phyloP scores from a whole-genome alignment of 2,888 invertebrate genomes.

The Lumbricus terrestris region DNA sequence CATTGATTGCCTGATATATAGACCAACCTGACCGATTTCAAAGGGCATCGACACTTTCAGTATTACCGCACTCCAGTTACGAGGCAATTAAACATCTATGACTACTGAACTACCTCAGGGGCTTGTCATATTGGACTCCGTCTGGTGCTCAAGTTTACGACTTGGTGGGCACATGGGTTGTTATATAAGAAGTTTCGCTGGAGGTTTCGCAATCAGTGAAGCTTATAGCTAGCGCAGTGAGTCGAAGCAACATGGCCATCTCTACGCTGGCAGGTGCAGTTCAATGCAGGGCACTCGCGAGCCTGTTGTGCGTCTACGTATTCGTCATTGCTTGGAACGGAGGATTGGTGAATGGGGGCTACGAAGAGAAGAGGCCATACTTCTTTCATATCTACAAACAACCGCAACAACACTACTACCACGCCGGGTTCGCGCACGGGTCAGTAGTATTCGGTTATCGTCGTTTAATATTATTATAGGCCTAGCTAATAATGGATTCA shows the following conservation, averaged over 20 bases:
- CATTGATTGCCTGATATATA: background rate
- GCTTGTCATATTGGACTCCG: too few relatives aligned
- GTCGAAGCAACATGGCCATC: background rate
- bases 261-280: background rate
- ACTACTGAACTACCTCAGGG: too few relatives aligned
- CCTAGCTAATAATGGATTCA: too few relatives aligned
- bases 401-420: constrained; percentile 14
- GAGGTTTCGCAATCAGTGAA: background rate
- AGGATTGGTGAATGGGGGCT: background rate
- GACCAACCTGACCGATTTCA: background rate
- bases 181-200: background rate
- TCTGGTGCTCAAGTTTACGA: too few relatives aligned
- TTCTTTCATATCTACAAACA: constrained; percentile 9
- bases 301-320: background rate
- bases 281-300: background rate
- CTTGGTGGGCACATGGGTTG: background rate
- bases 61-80: background rate
- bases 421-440: constrained; percentile 11
- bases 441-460: background rate
- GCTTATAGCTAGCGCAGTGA: background rate
- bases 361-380: background rate
- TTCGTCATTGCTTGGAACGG: background rate
- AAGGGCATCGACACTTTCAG: background rate
- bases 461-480: background rate
- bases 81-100: background rate